Evolutionary conservation across 2,888 invertebrate species (phyloP).

Genomic region (Drosophila cyrtoloma): DNA sequence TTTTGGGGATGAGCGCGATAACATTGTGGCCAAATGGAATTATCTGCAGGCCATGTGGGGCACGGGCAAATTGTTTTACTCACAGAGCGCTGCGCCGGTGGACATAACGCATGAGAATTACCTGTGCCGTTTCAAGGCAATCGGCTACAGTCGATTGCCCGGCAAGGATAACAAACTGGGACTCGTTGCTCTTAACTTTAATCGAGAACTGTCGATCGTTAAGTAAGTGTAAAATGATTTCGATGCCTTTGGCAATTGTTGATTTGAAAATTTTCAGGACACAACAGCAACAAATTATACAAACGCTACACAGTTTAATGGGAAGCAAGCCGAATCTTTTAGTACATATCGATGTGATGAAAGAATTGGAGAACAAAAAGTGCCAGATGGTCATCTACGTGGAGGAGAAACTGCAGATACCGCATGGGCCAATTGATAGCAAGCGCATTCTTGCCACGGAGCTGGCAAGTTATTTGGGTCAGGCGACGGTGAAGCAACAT

Average conservation of each 20-base stretch:
- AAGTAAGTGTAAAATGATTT: conserved; percentile 86
- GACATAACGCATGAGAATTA: conserved; percentile 95
- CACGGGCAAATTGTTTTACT: conserved; percentile 91
- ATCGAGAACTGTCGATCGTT: conserved; percentile 92
- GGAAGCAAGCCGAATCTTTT: conserved; percentile 94
- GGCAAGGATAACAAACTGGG: conserved; percentile 96
- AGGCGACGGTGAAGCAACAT: conserved; percentile 90
- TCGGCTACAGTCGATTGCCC: conserved; percentile 96
- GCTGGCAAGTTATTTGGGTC: conserved; percentile 89
- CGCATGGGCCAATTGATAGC: conserved; percentile 87
- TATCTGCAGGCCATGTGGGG: conserved; percentile 90
- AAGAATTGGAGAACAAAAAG: conserved; percentile 91
- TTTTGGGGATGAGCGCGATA: conserved; percentile 98
- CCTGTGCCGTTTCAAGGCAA: conserved; percentile 96
- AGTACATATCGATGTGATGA: conserved; percentile 91
- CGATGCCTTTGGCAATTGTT: not conserved
- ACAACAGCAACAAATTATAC: conserved; percentile 90
- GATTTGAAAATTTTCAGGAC: conserved; percentile 85
- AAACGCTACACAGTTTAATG: conserved; percentile 89
- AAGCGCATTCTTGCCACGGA: conserved; percentile 91
- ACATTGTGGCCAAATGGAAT: conserved; percentile 97
- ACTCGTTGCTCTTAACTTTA: conserved; percentile 93
- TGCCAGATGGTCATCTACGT: conserved; percentile 92
- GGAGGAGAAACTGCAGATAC: conserved; percentile 88
- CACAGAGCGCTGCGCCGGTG: conserved; percentile 90